Evolutionary conservation across 2,888 invertebrate genomes (phyloP).

Genomic region (Stenoptilia bipunctidactyla): DNA sequence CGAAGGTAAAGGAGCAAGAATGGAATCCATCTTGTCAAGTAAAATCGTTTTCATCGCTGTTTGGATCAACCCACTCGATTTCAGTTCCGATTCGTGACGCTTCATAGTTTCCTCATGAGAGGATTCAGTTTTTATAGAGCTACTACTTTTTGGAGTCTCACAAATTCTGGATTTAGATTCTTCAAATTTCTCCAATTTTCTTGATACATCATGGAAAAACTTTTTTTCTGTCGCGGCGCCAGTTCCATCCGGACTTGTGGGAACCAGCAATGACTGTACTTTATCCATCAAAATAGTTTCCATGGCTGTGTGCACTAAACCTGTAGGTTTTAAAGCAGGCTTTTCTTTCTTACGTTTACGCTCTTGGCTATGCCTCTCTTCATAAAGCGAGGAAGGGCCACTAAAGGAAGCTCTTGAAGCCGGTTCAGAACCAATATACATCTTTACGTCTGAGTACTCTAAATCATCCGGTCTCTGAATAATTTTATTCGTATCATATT

Average conservation of each 20-base stretch:
- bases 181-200: constrained; percentile 45
- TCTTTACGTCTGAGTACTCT: constrained; percentile 37
- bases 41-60: constrained; percentile 63
- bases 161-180: constrained; percentile 19
- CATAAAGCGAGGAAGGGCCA: constrained; percentile 31
- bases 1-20: constrained; percentile 18
- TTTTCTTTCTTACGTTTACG: constrained; percentile 32
- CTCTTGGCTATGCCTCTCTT: constrained; percentile 28
- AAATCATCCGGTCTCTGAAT: constrained; percentile 48
- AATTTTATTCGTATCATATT: constrained; percentile 27
- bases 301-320: constrained; percentile 66
- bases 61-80: constrained; percentile 35
- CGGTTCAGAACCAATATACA: constrained; percentile 64
- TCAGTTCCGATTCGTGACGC: constrained; percentile 8
- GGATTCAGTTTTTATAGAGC: background rate
- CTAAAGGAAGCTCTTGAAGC: constrained; percentile 49
- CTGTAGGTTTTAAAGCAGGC: constrained; percentile 36
- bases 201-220: constrained; percentile 52
- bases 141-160: background rate
- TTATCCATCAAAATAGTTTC: constrained; percentile 70
- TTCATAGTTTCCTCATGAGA: background rate
- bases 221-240: constrained; percentile 28
- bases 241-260: constrained; percentile 40
- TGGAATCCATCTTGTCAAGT: constrained; percentile 51
- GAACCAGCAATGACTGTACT: constrained; percentile 52